These are phyloP conservation scores for Alfaro cultratus DNA, from an alignment of 2,797 vertebrate species.

Conservation along the genomic window DNA sequence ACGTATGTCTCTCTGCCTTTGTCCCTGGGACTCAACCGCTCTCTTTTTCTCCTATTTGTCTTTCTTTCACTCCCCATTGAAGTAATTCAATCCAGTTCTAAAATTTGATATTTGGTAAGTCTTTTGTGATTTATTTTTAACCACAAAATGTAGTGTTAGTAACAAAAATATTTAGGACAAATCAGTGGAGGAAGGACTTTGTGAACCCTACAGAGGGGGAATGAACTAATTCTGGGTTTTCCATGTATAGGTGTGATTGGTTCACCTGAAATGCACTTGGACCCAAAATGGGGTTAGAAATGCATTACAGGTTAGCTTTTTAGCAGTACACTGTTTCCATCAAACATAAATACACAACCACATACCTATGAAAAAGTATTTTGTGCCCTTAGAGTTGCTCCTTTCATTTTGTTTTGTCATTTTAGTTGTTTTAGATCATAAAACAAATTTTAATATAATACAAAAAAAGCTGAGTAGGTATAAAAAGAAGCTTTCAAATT, in stretches of 20 bases:
- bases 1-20: slow-evolving; percentile 64
- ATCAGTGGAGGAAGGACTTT: slow-evolving; percentile 10
- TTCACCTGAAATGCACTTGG: slow-evolving; percentile 78
- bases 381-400: background rate
- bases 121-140: slow-evolving; percentile 29
- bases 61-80: slow-evolving; percentile 9
- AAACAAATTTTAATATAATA: background rate
- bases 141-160: slow-evolving; percentile 12
- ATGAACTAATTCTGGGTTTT: slow-evolving; percentile 24
- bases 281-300: slow-evolving; percentile 23
- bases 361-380: background rate
- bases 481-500: background rate
- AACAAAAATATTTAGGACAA: slow-evolving; percentile 25
- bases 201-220: slow-evolving; percentile 19
- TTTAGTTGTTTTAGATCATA: background rate
- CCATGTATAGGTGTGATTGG: slow-evolving; percentile 21
- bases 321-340: slow-evolving; percentile 14
- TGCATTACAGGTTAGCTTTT: slow-evolving; percentile 15
- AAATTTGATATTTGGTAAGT: slow-evolving; percentile 32
- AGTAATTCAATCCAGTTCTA: slow-evolving; percentile 25
- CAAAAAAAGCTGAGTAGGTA: background rate
- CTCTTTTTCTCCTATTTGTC: slow-evolving; percentile 27
- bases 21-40: slow-evolving; percentile 49
- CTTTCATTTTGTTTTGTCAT: background rate
- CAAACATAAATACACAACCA: slow-evolving; percentile 11